These are phyloP conservation scores for Notodromas monacha DNA, from an alignment of 2,888 invertebrate species.

Conservation along the genomic window DNA sequence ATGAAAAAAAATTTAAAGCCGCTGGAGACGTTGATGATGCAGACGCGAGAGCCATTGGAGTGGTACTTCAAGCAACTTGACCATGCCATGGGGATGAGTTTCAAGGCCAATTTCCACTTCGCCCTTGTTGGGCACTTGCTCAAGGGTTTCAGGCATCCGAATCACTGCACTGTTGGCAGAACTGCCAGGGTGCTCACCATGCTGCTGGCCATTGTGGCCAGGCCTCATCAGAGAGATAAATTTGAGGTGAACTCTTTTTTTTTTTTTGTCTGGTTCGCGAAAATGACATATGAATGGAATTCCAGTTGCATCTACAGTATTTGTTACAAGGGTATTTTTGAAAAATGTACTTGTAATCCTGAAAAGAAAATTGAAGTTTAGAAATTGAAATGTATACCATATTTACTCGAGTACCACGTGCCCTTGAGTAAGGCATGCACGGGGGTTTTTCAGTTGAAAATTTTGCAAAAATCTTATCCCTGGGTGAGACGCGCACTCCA, in stretches of 20 bases:
- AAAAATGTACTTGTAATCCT: no score
- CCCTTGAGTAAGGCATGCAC: no score
- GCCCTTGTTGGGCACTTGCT: constrained; percentile 84
- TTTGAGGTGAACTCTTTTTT: constrained; percentile 32
- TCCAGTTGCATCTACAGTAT: no score
- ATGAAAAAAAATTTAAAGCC: no score
- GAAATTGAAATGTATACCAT: no score
- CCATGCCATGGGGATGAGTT: constrained; percentile 76
- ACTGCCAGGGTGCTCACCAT: constrained; percentile 62
- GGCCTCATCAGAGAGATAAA: constrained; percentile 50
- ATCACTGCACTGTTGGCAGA: constrained; percentile 59
- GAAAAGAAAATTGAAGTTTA: no score
- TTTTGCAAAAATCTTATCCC: no score
- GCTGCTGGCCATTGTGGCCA: constrained; percentile 53
- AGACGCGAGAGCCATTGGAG: constrained; percentile 66
- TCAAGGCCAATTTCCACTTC: constrained; percentile 85
- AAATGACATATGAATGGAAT: no score
- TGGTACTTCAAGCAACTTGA: constrained; percentile 95
- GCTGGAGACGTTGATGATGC: constrained; percentile 66
- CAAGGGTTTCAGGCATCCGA: constrained; percentile 67
- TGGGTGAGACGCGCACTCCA: no score
- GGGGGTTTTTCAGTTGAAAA: no score
- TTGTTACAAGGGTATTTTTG: constrained; percentile 2
- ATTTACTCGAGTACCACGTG: no score
- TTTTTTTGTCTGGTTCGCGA: no score